Conservation (phyloP, 92 coral and sea anemone genomes). For the Galaxea fascicularis region DNA sequence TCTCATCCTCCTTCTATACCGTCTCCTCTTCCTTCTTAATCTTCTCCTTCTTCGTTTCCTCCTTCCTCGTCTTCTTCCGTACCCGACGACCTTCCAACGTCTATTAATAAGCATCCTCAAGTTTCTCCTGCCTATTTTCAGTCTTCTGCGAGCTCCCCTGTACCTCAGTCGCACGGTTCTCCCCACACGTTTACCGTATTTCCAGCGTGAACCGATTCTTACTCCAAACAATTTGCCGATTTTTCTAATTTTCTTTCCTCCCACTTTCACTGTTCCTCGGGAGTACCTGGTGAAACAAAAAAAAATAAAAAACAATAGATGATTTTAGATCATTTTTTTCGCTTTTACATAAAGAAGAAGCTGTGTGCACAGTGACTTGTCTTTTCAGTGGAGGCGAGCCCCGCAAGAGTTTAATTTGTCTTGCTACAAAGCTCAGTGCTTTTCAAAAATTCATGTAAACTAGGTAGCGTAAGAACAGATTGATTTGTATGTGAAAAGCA, state of each 20-base stretch:
- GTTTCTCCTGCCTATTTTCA: neutral
- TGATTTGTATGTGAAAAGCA: too few relatives aligned
- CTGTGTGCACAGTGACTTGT: neutral
- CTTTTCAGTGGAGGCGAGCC: too few relatives aligned
- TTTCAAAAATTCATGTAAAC: too few relatives aligned
- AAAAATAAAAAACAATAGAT: neutral
- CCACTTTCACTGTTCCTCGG: conserved; percentile 16
- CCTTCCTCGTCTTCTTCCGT: conserved; percentile 5
- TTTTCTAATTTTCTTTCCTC: neutral
- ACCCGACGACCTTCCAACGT: neutral
- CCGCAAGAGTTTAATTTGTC: too few relatives aligned
- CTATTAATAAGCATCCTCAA: neutral
- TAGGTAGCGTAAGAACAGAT: too few relatives aligned
- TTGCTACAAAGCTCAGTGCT: too few relatives aligned
- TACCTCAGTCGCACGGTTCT: neutral
- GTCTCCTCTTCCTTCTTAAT: conserved; percentile 28
- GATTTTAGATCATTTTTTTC: neutral
- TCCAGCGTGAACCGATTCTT: neutral
- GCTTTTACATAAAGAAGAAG: neutral
- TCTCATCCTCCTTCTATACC: conserved; percentile 11
- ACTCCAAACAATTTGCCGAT: neutral
- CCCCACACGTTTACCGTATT: neutral
- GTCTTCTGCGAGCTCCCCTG: neutral
- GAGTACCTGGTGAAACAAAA: conserved; percentile 3
- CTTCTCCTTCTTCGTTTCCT: conserved; percentile 21